phyloP scores from a whole-genome alignment of 2,113 vertebrate species.

The Aramus guarauna region DNA sequence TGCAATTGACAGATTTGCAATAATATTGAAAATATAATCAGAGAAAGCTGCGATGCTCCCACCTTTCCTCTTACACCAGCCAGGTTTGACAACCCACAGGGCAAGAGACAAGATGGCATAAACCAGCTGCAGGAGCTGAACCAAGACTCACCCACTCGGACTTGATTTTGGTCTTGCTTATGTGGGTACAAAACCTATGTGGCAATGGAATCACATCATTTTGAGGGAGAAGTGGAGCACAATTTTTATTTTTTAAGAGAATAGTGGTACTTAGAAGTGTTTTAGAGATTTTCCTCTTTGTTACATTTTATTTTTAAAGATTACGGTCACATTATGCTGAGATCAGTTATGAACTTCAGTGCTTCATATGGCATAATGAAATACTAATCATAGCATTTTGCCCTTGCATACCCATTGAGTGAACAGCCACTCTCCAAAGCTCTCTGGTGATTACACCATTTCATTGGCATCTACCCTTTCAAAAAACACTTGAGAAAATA shows the following conservation, averaged over 20 bases:
- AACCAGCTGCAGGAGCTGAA: not conserved
- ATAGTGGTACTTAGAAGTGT: not conserved
- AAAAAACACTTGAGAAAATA: constrained; percentile 40
- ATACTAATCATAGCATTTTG: not conserved
- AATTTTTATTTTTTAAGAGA: not conserved
- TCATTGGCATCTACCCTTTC: not conserved
- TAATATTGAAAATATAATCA: not conserved
- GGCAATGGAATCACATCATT: not conserved
- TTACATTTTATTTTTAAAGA: not conserved
- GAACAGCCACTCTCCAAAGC: not conserved
- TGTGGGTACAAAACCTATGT: not conserved
- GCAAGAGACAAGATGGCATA: not conserved
- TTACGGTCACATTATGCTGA: not conserved
- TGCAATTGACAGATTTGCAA: not conserved
- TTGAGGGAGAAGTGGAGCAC: not conserved
- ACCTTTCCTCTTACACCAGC: not conserved
- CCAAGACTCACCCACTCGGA: not conserved
- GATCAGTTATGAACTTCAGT: not conserved
- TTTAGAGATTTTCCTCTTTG: not conserved
- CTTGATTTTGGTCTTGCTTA: not conserved
- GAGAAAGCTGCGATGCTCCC: not conserved
- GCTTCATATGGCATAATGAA: not conserved
- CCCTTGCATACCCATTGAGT: not conserved
- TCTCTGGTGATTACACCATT: not conserved
- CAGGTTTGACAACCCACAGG: not conserved